Evolutionary conservation across 2,113 vertebrate species (phyloP).

Genomic region (Muntiacus muntjak): DNA sequence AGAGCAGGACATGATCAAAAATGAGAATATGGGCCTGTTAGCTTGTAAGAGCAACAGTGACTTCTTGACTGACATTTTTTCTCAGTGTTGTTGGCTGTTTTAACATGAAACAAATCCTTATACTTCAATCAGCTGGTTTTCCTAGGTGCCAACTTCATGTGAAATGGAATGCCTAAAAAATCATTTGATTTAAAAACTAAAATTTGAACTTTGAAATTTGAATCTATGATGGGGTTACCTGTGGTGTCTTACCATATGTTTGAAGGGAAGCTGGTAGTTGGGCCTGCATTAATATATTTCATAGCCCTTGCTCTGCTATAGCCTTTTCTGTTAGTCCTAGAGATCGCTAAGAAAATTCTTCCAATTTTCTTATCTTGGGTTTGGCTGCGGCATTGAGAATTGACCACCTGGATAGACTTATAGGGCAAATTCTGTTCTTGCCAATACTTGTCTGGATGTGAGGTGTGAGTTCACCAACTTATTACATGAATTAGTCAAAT

Average conservation of each 20-base stretch:
- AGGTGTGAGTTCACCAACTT: not conserved
- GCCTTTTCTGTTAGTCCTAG: not conserved
- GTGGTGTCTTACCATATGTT: not conserved
- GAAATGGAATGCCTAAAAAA: not conserved
- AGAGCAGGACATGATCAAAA: not conserved
- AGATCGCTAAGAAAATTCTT: not conserved
- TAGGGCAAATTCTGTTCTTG: not conserved
- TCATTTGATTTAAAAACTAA: not conserved
- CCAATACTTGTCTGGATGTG: not conserved
- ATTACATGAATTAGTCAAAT: slow-evolving; percentile 4
- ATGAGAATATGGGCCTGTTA: not conserved
- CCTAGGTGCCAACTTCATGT: not conserved
- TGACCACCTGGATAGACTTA: not conserved
- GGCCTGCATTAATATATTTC: not conserved
- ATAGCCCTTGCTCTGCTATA: not conserved
- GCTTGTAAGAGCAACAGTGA: not conserved
- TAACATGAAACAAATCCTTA: not conserved
- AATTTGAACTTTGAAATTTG: not conserved
- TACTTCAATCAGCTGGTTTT: not conserved
- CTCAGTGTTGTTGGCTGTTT: not conserved
- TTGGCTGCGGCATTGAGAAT: not conserved
- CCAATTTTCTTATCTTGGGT: not conserved
- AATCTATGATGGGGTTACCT: not conserved
- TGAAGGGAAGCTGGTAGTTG: not conserved
- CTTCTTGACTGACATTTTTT: not conserved